Evolutionary conservation across 2,113 vertebrate species (phyloP), one percentile per base, ranked within the genome.

Genomic region (Festucalex cinctus): DNA sequence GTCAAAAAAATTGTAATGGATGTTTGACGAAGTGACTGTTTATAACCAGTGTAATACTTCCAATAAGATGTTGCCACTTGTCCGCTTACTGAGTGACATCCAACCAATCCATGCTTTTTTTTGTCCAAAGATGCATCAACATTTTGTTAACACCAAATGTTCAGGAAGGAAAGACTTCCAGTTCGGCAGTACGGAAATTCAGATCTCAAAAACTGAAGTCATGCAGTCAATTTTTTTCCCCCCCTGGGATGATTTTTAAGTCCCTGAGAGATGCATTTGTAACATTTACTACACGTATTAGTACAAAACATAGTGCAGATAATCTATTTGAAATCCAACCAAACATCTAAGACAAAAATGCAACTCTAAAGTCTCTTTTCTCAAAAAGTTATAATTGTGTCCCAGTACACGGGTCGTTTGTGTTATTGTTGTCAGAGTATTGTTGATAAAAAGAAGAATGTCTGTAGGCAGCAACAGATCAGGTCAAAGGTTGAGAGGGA

Each of bases 371-470:
- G 8, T 49, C 20, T 20, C 48, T 9, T 1, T 20, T 49, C 20
- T 9, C 20, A 20, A 49, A 49, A 49, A 49, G 20, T n/a, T 16
- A 17, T 14, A 46, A 46, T 6, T 46, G 4, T 19, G 14, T 46
- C 44, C 16, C 82, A 78, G 83, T 51, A 51, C 10, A 51, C 48
- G 68, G 13, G 32, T 70, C 71, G 41, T 64, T 69, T 73, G 60
- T 73, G 62, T 85, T 79, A 78, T 78, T 77, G 75, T 79, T 80
- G 81, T 66, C 37, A 69, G 35, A 17, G 17, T 63, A 28, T 85
- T 88, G 77, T 74, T 85, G 59, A 43, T 9, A 41, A 62, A 62
- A 63, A 36, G 44, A 78, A 74, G 75, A 66, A 43, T 35, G 20
- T 58, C 65, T 69, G 63, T 65, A 66, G 62, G 66, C 73, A 79